Evolutionary conservation across 2,888 invertebrate genomes (phyloP), one percentile per base, ranked within the genome.

Genomic region (Nymphalis c-album): DNA sequence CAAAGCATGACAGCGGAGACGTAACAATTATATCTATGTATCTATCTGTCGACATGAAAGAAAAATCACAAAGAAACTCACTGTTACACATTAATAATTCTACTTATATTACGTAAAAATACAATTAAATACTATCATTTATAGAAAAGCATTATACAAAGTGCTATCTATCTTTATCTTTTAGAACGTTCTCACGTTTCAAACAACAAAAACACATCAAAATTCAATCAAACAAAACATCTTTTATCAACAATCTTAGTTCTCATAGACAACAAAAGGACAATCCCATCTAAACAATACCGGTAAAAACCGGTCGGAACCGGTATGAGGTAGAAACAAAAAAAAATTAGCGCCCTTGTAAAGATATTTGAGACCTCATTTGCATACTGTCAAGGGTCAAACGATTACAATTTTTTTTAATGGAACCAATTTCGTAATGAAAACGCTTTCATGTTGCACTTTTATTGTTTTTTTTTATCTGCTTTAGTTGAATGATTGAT

Each of bases 271-370:
- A 78, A 84, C 83, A 84, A 82, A 78, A 71, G 60, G 60, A 63
- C 60, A 26, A 50, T 60, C 51, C 51, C 26, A 51, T 51, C 51
- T 60, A 65, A 53, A 65, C 65, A 65, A 65, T 65, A 66, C 68
- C 68, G 63, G 63, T 63, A 64, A 60, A 53, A 70, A 74, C 75
- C 77, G 75, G 72, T 71, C 64, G 35, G 64, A 69, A 72, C 72
- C 70, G 68, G 67, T 40, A 71, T 77, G 75, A 81, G 77, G 74
- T 64, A 70, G 67, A 77, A 81, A 81, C 80, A 81, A 77, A 75
- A 72, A 75, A 74, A 74, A 85, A 55, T 83, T 83, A 81, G 78
- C 73, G 66, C 85, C 83, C 83, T 81, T 83, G 81, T 80, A 76
- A 74, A 74, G 79, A 76, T 72, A 75, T 74, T 60, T 60, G 65